Base-by-base conservation (phyloP, 2,113 vertebrate genomes). In the Colinus virginianus region DNA sequence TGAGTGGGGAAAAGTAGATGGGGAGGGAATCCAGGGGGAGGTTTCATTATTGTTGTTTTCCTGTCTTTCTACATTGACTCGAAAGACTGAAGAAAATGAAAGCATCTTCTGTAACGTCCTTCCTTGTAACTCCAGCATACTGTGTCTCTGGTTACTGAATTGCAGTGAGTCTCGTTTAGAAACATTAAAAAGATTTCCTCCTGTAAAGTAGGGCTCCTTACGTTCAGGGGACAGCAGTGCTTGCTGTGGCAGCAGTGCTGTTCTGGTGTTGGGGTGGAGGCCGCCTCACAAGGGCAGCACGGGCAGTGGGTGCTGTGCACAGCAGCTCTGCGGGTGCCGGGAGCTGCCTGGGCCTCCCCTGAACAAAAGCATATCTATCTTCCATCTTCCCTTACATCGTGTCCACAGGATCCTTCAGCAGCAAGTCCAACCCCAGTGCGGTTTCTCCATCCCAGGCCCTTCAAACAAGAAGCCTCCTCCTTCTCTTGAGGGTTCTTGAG, bases 11-110 rank as follows among this genome's bases (percentile, higher is more conserved):
- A 66, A 87, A 96, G 85, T 93, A 93, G 69, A 75, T 74, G 93
- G 88, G 95, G 92, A 84, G 92, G 93, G 93, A 43, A 53, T 51
- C 51, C 63, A 7, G 43, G n/a, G 94, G 84, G 92, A 92, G 80
- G 90, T 80, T 87, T 96, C 84, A 40, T 93, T 92, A 68, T 84
- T 93, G 88, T 96, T 74, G 86, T 89, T 90, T 93, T 94, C 59
- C 78, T 43, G 59, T 95, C 92, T 62, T 87, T 90, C 92, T 87
- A 36, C 87, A 66, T 91, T 81, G 94, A 75, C 92, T 78, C 26
- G 42, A 90, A 94, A 96, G 96, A 87, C 93, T 93, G 87, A 94
- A 91, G 96, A 90, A 90, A 92, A 88, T 11, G 76, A 94, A 94
- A 90, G 77, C 78, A 78, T 93, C 94, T 90, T 95, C 70, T 77